Base-by-base conservation (phyloP, 2,888 invertebrate species). In the Galeopsomyia nigrocyanea region DNA sequence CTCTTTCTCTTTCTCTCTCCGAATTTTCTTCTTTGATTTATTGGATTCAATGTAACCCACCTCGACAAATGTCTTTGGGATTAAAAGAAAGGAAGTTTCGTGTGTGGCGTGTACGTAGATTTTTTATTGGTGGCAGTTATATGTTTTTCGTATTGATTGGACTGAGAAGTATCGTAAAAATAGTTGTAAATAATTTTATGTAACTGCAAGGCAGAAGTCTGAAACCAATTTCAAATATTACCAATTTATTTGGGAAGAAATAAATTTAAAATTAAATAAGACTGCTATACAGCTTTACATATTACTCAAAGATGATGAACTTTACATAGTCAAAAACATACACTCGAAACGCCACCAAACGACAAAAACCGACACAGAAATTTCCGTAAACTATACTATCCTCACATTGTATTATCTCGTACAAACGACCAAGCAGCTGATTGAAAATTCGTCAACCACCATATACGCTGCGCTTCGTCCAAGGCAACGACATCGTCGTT, bases 111-210 rank as follows among this genome's bases (percentile, higher is more conserved):
- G n/a, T 22, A 17, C 50, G 22, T 62, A 83, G 82, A 85, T 84
- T 83, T n/a, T 86, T 86, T 86, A 85, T 85, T 84, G 84, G 84
- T 78, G 77, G 80, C 79, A 79, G 80, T 81, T 80, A 84, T 80
- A 84, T 83, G 85, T 86, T 85, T 85, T 86, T 85, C 84, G 86
- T 86, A 86, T 86, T 85, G 84, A 85, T 84, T 84, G 83, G 83
- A 85, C 82, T 82, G 78, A 39, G 39, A 39, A 9, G 39, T 13
- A 76, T 84, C 85, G 82, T 86, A 86, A 86, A 86, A 81, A 80
- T 80, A 78, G 81, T 80, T 83, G 82, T 86, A 86, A 85, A 86
- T 85, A 86, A 85, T 86, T 85, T 84, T 84, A 84, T 86, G 85
- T 85, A 85, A 85, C 85, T 86, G 82, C 84, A 85, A 5, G 13